Evolutionary conservation across 92 coral and sea anemone genomes (phyloP), one percentile per base, ranked within the genome.

Genomic region (Plumapathes pennacea): DNA sequence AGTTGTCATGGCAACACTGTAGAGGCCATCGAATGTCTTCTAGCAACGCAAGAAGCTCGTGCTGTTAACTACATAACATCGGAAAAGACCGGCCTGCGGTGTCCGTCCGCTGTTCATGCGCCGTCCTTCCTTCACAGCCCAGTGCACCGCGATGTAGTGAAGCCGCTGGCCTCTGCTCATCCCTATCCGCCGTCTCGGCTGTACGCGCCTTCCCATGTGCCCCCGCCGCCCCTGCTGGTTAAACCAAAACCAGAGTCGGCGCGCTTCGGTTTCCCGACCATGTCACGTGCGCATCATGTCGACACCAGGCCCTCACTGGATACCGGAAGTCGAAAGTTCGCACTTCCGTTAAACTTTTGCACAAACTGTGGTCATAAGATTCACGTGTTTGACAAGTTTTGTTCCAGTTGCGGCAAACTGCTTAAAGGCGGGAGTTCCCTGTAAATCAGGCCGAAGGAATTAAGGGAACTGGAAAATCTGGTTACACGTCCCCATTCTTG

Each of bases 1-100:
- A 73, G 94, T 11, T 92, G 98, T 31, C 87, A 92, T 9, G 96
- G 91, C 17, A 89, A 72, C 63, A 75, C 88, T 12, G 94, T 92
- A 21, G 96, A 92, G 45, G 62, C 96, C 43, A 92, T 92, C 20
- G 98, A 92, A 66, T 85, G 90, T 38, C 58, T 87, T 28, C 62
- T 87, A 28, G 50, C 89, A 22, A 53, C 85, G 17, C 89, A 87
- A 22, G 77, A 72, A 40, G 43, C 66, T 0, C 60, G 81, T 28
- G 34, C 71, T 6, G 46, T n/a, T n/a, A n/a, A n/a, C n/a, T n/a
- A 24, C 28, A 76, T 66, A 41, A 62, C 89, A 56, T 49, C 86
- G 25, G 53, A 72, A 25, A 23, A 74, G 11, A 71, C 71, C 24
- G 83, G 85, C 46, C 76, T 85, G 57, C 40, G 74, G 11, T 53